Conservation (phyloP, 2,797 vertebrate species). For the Staurois parvus region DNA sequence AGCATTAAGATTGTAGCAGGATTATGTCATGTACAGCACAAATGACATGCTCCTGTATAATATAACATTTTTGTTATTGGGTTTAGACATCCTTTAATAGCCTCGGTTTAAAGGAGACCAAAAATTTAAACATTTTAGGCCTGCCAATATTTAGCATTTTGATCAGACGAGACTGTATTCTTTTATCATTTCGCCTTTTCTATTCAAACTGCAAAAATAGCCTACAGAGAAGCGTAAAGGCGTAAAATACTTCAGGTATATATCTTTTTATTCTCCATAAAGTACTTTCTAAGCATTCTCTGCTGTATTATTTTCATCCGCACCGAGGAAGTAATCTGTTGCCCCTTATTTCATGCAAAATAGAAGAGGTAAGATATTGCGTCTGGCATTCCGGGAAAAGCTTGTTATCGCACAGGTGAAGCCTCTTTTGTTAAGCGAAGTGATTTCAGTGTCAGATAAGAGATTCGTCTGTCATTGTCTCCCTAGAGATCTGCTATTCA, state of each 20-base stretch:
- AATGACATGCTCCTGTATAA: too few relatives aligned
- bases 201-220: slow-evolving; percentile 9
- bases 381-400: not conserved
- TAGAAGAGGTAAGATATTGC: slow-evolving; percentile 22
- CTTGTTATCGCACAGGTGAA: slow-evolving; percentile 27
- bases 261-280: not conserved
- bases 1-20: too few relatives aligned
- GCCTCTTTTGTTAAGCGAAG: slow-evolving; percentile 24
- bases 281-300: not conserved
- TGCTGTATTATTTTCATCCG: slow-evolving; percentile 8
- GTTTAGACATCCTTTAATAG: too few relatives aligned
- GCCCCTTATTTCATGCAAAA: slow-evolving; percentile 50
- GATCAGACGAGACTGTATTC: too few relatives aligned
- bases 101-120: too few relatives aligned
- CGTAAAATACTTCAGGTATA: not conserved
- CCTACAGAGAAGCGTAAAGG: not conserved
- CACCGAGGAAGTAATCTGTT: slow-evolving; percentile 14
- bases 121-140: too few relatives aligned
- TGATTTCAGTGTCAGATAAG: slow-evolving; percentile 20
- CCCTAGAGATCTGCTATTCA: slow-evolving; percentile 4
- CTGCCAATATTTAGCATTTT: too few relatives aligned
- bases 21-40: too few relatives aligned
- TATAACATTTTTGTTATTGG: too few relatives aligned
- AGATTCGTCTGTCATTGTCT: slow-evolving; percentile 41
- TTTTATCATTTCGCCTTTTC: not conserved